Evolutionary conservation across 1,140 invertebrate species (phyloP).

Genomic region (Drosophila lacteicornis): DNA sequence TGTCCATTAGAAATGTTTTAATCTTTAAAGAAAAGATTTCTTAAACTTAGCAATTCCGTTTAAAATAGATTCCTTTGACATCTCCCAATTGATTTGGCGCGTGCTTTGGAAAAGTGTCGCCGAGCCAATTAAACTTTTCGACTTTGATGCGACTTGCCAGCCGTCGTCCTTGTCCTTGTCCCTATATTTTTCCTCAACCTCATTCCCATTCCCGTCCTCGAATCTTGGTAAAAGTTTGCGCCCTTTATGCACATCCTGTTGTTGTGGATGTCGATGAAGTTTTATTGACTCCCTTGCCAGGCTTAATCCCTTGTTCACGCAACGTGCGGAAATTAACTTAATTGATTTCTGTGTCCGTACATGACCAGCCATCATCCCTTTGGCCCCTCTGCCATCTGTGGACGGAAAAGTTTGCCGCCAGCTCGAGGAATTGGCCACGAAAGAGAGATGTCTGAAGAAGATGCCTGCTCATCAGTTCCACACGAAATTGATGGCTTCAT

Average conservation of each 20-base stretch:
- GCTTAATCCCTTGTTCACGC: slow-evolving; percentile 38
- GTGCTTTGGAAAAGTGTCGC: slow-evolving; percentile 56
- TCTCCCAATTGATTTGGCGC: slow-evolving; percentile 56
- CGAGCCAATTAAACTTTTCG: slow-evolving; percentile 73
- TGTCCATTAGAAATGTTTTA: too few relatives aligned
- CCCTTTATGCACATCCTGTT: slow-evolving; percentile 64
- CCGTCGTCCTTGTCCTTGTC: slow-evolving; percentile 1
- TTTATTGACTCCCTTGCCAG: slow-evolving; percentile 67
- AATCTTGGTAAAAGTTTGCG: slow-evolving; percentile 55
- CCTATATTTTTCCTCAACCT: background rate
- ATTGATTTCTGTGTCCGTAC: slow-evolving; percentile 83
- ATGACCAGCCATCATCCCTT: slow-evolving; percentile 68
- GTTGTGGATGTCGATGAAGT: slow-evolving; percentile 60
- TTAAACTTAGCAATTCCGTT: background rate
- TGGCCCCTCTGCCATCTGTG: slow-evolving; percentile 10
- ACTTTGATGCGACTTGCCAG: slow-evolving; percentile 42
- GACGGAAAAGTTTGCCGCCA: slow-evolving; percentile 50
- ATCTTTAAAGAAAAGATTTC: background rate
- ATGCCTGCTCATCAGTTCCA: slow-evolving; percentile 67
- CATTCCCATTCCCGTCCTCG: background rate
- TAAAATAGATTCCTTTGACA: slow-evolving; percentile 6
- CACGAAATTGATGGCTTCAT: slow-evolving; percentile 65
- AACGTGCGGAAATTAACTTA: slow-evolving; percentile 84
- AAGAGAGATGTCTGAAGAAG: background rate
- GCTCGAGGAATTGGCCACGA: slow-evolving; percentile 4